These are phyloP conservation scores for Pinctada fucata DNA, from an alignment of 2,888 invertebrate genomes.

Conservation along the genomic window DNA sequence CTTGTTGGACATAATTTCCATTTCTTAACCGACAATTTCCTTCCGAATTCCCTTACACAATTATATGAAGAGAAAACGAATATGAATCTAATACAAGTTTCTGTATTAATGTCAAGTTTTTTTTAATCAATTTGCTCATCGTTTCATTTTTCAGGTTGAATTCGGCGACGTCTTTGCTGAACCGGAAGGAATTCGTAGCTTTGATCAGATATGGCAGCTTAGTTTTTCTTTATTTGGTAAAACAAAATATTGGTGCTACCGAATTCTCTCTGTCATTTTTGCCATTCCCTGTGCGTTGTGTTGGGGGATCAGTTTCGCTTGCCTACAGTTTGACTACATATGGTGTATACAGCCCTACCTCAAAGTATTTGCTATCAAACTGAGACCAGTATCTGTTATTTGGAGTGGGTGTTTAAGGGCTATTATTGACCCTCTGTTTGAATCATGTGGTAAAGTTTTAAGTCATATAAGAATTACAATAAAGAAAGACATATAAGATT, in stretches of 20 bases:
- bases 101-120: too few species aligned
- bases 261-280: constrained; percentile 82
- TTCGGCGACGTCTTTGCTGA: constrained; percentile 70
- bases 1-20: too few species aligned
- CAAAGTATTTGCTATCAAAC: constrained; percentile 81
- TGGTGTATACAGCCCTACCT: constrained; percentile 86
- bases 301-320: constrained; percentile 75
- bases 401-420: constrained; percentile 27
- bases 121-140: too few species aligned
- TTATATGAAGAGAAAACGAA: too few species aligned
- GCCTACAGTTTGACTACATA: constrained; percentile 82
- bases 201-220: constrained; percentile 85
- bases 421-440: constrained; percentile 82
- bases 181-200: constrained; percentile 63
- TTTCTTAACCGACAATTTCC: too few species aligned
- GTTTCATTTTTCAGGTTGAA: constrained; percentile 47
- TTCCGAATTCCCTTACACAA: too few species aligned
- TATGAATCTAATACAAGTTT: too few species aligned
- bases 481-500: constrained; percentile 27
- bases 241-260: constrained; percentile 84
- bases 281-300: constrained; percentile 84
- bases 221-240: constrained; percentile 82
- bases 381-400: constrained; percentile 22
- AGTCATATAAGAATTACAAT: constrained; percentile 59
- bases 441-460: constrained; percentile 68